phyloP scores from a whole-genome alignment of 2,888 invertebrate species.

The Meta bourneti region DNA sequence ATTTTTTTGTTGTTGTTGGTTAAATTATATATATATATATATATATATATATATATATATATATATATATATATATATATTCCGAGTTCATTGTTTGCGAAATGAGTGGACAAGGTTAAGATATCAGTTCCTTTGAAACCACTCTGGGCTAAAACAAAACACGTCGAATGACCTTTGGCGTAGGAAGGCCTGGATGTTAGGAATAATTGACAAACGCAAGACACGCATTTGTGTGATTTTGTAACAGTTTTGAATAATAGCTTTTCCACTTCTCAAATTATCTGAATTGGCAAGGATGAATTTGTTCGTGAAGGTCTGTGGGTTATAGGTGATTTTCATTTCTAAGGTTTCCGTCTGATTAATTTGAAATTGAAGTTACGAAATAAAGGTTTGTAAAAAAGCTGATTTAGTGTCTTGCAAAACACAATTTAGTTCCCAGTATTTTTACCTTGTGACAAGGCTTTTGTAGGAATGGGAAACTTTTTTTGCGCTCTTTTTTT shows the following conservation, averaged over 20 bases:
- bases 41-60: too few species aligned
- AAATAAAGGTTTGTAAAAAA: too few species aligned
- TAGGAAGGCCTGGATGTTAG: not conserved
- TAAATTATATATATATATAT: too few species aligned
- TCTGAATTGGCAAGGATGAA: not conserved
- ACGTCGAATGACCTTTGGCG: not conserved
- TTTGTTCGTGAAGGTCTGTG: not conserved
- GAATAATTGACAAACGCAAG: not conserved
- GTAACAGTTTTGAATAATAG: not conserved
- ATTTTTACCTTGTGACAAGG: too few species aligned
- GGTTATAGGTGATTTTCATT: too few species aligned
- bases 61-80: too few species aligned
- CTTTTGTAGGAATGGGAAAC: too few species aligned
- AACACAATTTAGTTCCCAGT: too few species aligned
- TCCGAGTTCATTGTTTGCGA: constrained; percentile 58
- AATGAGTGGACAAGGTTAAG: constrained; percentile 42
- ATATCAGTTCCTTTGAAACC: constrained; percentile 21
- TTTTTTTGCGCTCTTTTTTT: too few species aligned
- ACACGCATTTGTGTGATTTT: not conserved
- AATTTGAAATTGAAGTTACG: too few species aligned
- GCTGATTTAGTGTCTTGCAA: too few species aligned
- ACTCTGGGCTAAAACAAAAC: not conserved
- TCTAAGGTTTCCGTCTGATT: too few species aligned
- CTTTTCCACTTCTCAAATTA: not conserved
- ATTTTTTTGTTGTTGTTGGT: constrained; percentile 32